A percentile compares a stretch with the other conserved stretches of the same genome.
These are phyloP conservation scores for Typhlomys cinereus DNA, from an alignment of 2,113 vertebrate genomes.

Conservation along the genomic window DNA sequence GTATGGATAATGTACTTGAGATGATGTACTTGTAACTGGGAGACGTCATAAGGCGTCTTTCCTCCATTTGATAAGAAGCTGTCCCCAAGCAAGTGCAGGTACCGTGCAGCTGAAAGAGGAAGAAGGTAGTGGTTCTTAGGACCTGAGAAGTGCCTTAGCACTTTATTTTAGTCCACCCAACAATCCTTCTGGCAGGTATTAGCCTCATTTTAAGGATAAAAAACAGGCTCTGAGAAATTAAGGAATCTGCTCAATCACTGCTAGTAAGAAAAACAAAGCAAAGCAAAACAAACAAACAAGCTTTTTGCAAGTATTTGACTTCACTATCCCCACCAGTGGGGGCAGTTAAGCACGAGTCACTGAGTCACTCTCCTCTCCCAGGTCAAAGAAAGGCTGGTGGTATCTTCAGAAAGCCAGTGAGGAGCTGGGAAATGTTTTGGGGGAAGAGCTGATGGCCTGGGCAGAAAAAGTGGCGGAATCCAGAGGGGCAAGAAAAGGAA, in stretches of 20 bases:
- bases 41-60: slow-evolving; percentile 22
- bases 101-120: not conserved
- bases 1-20: not conserved
- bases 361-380: no score
- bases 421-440: not conserved
- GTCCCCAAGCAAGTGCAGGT: not conserved
- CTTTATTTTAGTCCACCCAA: not conserved
- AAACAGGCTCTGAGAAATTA: not conserved
- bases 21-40: not conserved
- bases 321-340: not conserved
- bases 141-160: not conserved
- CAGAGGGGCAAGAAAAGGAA: not conserved
- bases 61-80: not conserved
- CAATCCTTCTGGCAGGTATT: not conserved
- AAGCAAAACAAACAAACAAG: no score
- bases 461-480: not conserved
- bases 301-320: not conserved
- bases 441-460: not conserved
- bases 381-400: not conserved
- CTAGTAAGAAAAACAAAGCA: not conserved
- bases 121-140: not conserved
- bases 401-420: not conserved
- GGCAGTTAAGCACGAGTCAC: not conserved
- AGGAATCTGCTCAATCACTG: not conserved
- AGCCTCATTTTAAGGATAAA: not conserved